Evolutionary conservation across 1,140 invertebrate species (phyloP).

Genomic region (Zaprionus kolodkinae): DNA sequence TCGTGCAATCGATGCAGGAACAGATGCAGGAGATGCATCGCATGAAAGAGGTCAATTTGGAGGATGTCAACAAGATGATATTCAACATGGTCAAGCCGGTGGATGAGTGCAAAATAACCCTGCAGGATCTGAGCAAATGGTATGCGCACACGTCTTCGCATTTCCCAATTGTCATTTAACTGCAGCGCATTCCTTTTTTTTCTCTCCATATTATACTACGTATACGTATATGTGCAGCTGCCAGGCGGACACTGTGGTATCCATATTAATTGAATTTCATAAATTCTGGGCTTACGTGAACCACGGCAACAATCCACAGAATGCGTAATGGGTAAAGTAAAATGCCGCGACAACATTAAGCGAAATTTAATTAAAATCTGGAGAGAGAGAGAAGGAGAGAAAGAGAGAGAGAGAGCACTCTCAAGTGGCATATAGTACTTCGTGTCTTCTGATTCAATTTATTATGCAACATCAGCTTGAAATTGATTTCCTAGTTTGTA

Average conservation of each 20-base stretch:
- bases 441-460: conserved; percentile 5
- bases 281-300: conserved; percentile 99
- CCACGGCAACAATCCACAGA: conserved; percentile 88
- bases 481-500: conserved; percentile 24
- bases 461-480: conserved; percentile 4
- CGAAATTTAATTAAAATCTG: conserved; percentile 70
- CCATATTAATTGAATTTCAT: conserved; percentile 97
- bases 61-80: conserved; percentile 98
- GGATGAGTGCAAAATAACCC: conserved; percentile 93
- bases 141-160: conserved; percentile 24
- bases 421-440: not conserved
- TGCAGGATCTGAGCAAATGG: conserved; percentile 90
- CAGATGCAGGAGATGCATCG: conserved; percentile 92
- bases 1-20: conserved; percentile 96
- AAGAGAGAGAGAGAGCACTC: not conserved
- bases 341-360: conserved; percentile 52
- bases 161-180: not conserved
- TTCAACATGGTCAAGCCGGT: conserved; percentile 98
- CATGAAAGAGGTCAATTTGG: conserved; percentile 94
- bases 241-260: conserved; percentile 96
- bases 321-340: conserved; percentile 60
- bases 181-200: conserved; percentile 7
- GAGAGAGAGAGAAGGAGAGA: not conserved
- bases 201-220: no score
- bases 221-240: conserved; percentile 87